These are phyloP conservation scores for Dryocosmus kuriphilus DNA, from an alignment of 2,888 invertebrate genomes.

Conservation along the genomic window DNA sequence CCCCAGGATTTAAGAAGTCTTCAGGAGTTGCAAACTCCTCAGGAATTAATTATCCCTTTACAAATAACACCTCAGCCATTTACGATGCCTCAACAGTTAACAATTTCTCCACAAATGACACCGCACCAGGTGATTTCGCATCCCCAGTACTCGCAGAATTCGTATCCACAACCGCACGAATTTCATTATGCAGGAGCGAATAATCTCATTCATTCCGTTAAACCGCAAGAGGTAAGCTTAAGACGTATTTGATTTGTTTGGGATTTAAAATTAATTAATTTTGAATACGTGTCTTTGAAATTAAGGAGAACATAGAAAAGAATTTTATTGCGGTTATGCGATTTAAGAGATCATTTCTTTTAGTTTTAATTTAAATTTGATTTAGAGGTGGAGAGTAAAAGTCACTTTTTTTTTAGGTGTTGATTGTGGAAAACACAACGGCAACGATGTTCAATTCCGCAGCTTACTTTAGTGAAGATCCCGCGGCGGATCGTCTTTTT, in stretches of 20 bases:
- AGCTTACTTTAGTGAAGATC: slow-evolving; percentile 74
- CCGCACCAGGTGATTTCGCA: slow-evolving; percentile 1
- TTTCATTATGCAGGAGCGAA: slow-evolving; percentile 16
- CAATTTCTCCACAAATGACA: slow-evolving; percentile 21
- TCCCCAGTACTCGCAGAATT: slow-evolving; percentile 23
- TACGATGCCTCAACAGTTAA: not conserved
- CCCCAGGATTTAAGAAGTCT: slow-evolving; percentile 3
- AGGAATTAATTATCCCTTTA: not conserved
- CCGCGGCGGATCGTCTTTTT: slow-evolving; percentile 74
- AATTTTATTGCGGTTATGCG: no score
- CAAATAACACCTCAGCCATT: not conserved
- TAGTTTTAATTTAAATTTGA: not conserved
- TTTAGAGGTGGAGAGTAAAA: not conserved
- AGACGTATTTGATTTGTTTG: not conserved
- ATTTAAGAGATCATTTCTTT: no score
- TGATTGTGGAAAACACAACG: slow-evolving; percentile 58
- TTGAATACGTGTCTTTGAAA: not conserved
- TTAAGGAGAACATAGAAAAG: no score
- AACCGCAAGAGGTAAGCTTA: slow-evolving; percentile 22
- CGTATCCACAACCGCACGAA: slow-evolving; percentile 23
- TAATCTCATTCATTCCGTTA: slow-evolving; percentile 32
- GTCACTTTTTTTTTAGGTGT: slow-evolving; percentile 57
- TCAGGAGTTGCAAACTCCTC: slow-evolving; percentile 2
- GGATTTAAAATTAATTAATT: not conserved
- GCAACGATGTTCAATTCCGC: slow-evolving; percentile 74